Conservation (phyloP, 1,140 invertebrate genomes). For the Saccostrea glomerata region DNA sequence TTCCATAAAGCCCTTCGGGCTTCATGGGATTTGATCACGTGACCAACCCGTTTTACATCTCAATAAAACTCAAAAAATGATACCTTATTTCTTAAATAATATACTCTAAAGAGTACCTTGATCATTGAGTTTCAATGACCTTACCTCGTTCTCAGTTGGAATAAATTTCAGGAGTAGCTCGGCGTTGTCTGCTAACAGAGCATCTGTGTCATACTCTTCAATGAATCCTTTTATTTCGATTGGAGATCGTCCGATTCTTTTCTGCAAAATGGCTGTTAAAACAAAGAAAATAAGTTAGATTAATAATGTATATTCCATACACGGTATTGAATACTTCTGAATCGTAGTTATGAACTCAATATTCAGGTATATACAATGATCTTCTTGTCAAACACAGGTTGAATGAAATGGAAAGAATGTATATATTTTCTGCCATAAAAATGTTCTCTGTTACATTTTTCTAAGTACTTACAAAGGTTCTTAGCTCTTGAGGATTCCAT, state of each 20-base stretch:
- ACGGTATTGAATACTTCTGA: too few relatives aligned
- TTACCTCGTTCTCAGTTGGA: conserved; percentile 42
- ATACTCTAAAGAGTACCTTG: background rate
- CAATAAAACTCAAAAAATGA: too few relatives aligned
- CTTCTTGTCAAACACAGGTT: too few relatives aligned
- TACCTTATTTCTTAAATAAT: too few relatives aligned
- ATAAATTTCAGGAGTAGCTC: conserved; percentile 49
- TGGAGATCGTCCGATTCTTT: conserved; percentile 32
- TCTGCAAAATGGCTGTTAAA: conserved; percentile 36
- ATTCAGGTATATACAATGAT: too few relatives aligned
- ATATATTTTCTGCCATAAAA: too few relatives aligned
- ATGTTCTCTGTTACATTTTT: background rate
- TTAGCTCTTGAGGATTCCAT: conserved; percentile 43
- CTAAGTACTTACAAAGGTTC: conserved; percentile 37
- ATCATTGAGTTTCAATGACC: background rate
- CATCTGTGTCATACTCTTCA: conserved; percentile 20
- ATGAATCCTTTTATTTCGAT: conserved; percentile 25
- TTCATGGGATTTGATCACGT: too few relatives aligned
- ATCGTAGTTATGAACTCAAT: too few relatives aligned
- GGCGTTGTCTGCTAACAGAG: conserved; percentile 31
- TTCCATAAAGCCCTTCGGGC: too few relatives aligned
- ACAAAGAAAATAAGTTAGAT: background rate
- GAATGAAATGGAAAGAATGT: too few relatives aligned
- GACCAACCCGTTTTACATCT: too few relatives aligned
- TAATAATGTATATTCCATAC: too few relatives aligned